Conservation (phyloP, 2,113 vertebrate species). For the Oceanodroma tethys region DNA sequence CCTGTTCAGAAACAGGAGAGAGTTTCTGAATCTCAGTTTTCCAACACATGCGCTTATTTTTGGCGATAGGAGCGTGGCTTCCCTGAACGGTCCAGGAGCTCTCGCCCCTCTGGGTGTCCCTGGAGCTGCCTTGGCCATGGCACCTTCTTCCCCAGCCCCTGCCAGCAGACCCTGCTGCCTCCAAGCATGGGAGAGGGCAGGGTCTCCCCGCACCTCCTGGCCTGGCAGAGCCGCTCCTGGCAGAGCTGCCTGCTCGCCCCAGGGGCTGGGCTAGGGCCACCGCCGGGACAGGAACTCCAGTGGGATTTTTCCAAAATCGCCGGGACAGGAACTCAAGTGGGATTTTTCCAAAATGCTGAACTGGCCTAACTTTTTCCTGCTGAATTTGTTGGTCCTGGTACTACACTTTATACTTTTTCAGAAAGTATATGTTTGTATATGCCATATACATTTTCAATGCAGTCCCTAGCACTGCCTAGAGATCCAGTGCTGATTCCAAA, state of each 20-base stretch:
- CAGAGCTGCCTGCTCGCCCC: not conserved
- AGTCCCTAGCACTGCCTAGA: not conserved
- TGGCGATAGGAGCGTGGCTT: not conserved
- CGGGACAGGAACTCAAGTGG: too few species aligned
- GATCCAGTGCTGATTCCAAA: not conserved
- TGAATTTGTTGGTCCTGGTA: not conserved
- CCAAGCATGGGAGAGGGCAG: too few species aligned
- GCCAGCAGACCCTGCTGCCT: not conserved
- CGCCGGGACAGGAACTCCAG: not conserved
- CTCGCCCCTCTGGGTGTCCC: fast-evolving
- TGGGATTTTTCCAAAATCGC: too few species aligned
- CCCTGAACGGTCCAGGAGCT: not conserved
- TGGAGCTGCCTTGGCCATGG: not conserved
- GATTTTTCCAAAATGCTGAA: not conserved
- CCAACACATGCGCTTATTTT: not conserved
- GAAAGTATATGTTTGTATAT: too few species aligned
- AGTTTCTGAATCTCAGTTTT: not conserved
- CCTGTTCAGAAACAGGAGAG: not conserved
- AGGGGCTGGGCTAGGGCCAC: not conserved
- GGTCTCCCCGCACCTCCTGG: not conserved
- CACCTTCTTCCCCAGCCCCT: not conserved
- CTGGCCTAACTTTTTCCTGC: not conserved
- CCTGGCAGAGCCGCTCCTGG: not conserved
- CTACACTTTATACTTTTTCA: not conserved
- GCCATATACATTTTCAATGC: not conserved